Evolutionary conservation across 2,797 vertebrate genomes (phyloP), one percentile per base, ranked within the genome.

Genomic region (Bovichtus variegatus): DNA sequence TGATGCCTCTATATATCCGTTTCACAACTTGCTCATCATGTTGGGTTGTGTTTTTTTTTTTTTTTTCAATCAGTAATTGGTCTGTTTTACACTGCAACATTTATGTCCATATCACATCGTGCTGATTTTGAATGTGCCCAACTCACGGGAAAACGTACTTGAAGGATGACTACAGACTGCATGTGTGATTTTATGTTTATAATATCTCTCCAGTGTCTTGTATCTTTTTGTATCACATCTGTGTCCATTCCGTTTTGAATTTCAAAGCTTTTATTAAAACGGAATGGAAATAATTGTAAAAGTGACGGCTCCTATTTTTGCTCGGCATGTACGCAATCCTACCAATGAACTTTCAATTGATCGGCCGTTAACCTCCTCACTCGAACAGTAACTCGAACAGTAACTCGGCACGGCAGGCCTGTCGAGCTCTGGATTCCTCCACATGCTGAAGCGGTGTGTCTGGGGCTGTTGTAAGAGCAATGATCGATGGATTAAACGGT

Each of bases 261-360:
- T 76, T 68, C 18, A 25, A 80, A 68, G 49, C 11, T 40, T 78
- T 65, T 59, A 85, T 77, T 87, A 86, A 91, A 85, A 75, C 9
- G 69, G 34, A 59, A 62, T 54, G 19, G 19, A 55, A 74, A 55
- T 11, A 10, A 8, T 16, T 9, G 9, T 41, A 8, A 61, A 67
- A 75, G 10, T 2, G 1, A 54, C 21, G 2, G 13, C 2, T 40
- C 9, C 9, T 16, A 4, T 67, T 65, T 67, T 6, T 71, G 12
- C 16, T 40, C 29, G 50, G 9, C 54, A 47, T 5, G n/a, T 27
- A 13, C 5, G 9, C 16, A 50, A 21, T 21, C 53, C 10, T 31
- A 31, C 6, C 7, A 8, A 9, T 40, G 8, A 6, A 9, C 2
- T 51, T n/a, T 68, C 9, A 21, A n/a, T 57, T 9, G 1, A 18